Evolutionary conservation across 2,888 invertebrate species (phyloP).

Genomic region (Eupsilia transversa): DNA sequence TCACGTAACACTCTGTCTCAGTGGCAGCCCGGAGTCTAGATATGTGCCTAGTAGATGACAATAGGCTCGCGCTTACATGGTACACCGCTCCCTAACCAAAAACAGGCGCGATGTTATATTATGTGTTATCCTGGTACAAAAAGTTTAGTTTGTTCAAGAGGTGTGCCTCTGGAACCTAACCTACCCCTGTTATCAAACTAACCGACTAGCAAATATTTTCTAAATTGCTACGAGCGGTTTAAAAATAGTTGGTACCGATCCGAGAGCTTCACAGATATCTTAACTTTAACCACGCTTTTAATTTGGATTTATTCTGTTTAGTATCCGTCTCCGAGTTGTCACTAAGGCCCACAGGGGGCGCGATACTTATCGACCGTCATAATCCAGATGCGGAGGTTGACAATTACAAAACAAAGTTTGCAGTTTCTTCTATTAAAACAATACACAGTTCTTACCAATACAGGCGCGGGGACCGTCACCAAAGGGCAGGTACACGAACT

Average conservation of each 20-base stretch:
- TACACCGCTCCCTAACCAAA: too few relatives aligned
- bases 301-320: not conserved
- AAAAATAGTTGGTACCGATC: not conserved
- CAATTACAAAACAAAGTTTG: not conserved
- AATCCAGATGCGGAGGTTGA: not conserved
- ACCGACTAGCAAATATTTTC: not conserved
- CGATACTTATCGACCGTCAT: not conserved
- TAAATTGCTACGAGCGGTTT: not conserved
- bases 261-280: not conserved
- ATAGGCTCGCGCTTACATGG: too few relatives aligned
- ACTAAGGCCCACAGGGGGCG: not conserved
- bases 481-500: constrained; percentile 80
- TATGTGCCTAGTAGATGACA: too few relatives aligned
- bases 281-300: not conserved
- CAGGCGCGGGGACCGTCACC: constrained; percentile 82
- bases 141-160: not conserved
- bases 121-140: too few relatives aligned
- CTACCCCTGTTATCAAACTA: not conserved
- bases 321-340: not conserved
- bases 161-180: not conserved
- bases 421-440: not conserved
- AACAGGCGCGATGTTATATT: too few relatives aligned
- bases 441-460: constrained; percentile 74
- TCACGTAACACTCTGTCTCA: not conserved
- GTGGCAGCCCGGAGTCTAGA: too few relatives aligned